Percentiles rank a stretch among this genome's conserved stretches.
phyloP scores from a whole-genome alignment of 2,797 vertebrate species.

The Sus cebifrons region DNA sequence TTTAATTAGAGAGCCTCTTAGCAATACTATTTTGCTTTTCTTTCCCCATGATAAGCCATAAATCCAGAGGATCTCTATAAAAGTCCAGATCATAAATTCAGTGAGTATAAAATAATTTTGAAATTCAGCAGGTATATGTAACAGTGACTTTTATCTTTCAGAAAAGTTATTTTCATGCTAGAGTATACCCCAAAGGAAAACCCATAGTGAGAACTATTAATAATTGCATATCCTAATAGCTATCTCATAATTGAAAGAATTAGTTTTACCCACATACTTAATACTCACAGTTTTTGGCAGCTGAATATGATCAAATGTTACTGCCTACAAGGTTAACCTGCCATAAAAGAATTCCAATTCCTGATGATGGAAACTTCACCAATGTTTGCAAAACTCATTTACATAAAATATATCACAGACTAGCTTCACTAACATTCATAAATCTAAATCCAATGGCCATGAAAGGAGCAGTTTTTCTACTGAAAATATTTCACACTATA shows the following conservation, averaged over 20 bases:
- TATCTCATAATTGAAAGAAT: conserved; percentile 66
- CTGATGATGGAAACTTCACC: not conserved
- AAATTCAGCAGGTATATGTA: conserved; percentile 75
- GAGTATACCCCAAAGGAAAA: conserved; percentile 76
- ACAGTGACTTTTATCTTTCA: conserved; percentile 83
- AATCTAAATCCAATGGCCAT: conserved; percentile 21
- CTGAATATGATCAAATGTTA: conserved; percentile 65
- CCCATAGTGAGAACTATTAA: conserved; percentile 77
- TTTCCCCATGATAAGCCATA: conserved; percentile 61
- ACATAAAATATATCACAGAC: conserved; percentile 19
- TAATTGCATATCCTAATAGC: conserved; percentile 79
- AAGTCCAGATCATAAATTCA: conserved; percentile 84
- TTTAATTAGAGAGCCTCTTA: conserved; percentile 88
- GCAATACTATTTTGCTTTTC: conserved; percentile 73
- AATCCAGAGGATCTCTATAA: conserved; percentile 84
- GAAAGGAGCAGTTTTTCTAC: conserved; percentile 23
- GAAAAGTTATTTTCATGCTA: conserved; percentile 76
- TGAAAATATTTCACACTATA: not conserved
- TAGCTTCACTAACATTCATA: conserved; percentile 22
- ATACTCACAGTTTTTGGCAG: conserved; percentile 76
- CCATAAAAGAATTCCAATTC: conserved; percentile 35
- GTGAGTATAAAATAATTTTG: conserved; percentile 80
- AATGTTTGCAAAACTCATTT: conserved; percentile 62
- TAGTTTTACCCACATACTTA: conserved; percentile 83
- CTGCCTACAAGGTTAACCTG: not conserved